Evolutionary conservation across 2,113 vertebrate species (phyloP).

Genomic region (Nesogale talazaci): DNA sequence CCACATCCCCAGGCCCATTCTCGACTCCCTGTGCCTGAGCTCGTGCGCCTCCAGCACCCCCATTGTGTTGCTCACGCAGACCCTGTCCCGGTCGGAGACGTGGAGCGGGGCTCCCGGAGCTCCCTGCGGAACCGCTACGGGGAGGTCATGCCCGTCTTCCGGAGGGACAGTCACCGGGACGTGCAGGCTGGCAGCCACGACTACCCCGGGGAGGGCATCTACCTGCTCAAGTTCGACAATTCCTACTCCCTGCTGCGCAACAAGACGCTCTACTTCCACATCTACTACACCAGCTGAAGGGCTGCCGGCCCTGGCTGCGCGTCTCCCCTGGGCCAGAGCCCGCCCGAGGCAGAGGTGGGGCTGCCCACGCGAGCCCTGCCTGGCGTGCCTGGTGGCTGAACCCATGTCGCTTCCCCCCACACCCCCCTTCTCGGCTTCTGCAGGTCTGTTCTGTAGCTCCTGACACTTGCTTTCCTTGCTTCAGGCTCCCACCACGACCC

Average conservation of each 20-base stretch:
- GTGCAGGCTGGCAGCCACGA: slow-evolving; percentile 96
- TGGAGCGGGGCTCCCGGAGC: slow-evolving; percentile 94
- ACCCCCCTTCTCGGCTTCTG: slow-evolving; percentile 58
- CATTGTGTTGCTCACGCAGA: slow-evolving; percentile 84
- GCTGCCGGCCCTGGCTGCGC: slow-evolving; percentile 73
- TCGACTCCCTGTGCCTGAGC: background rate
- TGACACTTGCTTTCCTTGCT: slow-evolving; percentile 66
- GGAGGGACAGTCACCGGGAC: slow-evolving; percentile 94
- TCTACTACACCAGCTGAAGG: slow-evolving; percentile 93
- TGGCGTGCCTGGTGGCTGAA: slow-evolving; percentile 74
- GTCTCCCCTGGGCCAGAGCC: slow-evolving; percentile 37
- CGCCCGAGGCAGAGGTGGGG: slow-evolving; percentile 57
- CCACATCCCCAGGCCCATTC: background rate
- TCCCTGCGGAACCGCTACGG: slow-evolving; percentile 90
- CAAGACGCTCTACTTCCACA: slow-evolving; percentile 97
- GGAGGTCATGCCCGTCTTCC: slow-evolving; percentile 95
- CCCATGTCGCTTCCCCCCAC: slow-evolving; percentile 63
- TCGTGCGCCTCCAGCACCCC: background rate
- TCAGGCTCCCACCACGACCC: slow-evolving; percentile 57
- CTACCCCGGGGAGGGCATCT: slow-evolving; percentile 97
- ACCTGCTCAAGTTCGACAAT: slow-evolving; percentile 98
- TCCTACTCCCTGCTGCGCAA: slow-evolving; percentile 98
- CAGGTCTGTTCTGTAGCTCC: slow-evolving; percentile 56
- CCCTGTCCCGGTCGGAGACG: slow-evolving; percentile 91
- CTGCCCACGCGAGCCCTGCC: slow-evolving; percentile 24